These are phyloP conservation scores for Eulithis testata DNA, from an alignment of 2,888 invertebrate genomes.

Conservation along the genomic window DNA sequence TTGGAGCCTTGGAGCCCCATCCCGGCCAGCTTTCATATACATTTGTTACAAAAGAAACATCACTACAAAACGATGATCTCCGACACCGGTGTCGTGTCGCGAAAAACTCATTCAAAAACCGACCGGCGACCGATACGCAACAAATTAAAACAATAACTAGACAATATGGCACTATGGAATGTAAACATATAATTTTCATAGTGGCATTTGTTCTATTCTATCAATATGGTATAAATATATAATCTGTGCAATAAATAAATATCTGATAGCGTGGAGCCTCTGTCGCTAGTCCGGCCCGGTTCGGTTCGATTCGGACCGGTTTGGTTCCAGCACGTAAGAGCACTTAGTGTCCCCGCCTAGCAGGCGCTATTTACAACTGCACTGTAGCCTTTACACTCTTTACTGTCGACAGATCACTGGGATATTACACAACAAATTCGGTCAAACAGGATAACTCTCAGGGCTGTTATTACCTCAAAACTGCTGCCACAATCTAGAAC, in stretches of 20 bases:
- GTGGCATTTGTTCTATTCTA: conserved; percentile 56
- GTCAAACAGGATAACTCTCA: neutral
- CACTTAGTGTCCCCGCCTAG: conserved; percentile 18
- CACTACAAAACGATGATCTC: conserved; percentile 19
- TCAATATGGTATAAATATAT: conserved; percentile 37
- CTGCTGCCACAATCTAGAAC: too few relatives aligned
- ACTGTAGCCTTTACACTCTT: conserved; percentile 1
- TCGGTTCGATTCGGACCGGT: neutral
- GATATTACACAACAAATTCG: neutral
- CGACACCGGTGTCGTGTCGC: conserved; percentile 6
- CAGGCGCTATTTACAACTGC: conserved; percentile 10
- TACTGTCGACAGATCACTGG: neutral
- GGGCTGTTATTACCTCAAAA: neutral
- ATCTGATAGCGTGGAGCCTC: conserved; percentile 23
- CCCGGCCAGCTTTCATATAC: conserved; percentile 9
- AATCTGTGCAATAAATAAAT: conserved; percentile 39
- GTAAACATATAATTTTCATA: conserved; percentile 79
- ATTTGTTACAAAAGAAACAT: conserved; percentile 23
- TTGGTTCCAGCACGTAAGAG: conserved; percentile 13
- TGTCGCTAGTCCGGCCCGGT: neutral
- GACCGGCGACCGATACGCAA: conserved; percentile 26
- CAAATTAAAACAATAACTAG: conserved; percentile 38
- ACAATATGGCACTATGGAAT: conserved; percentile 76
- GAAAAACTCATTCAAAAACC: conserved; percentile 27
- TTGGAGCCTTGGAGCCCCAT: neutral